A percentile compares a stretch with the other conserved stretches of the same genome.
Evolutionary conservation across 2,888 invertebrate genomes (phyloP).

Genomic region (Morpho helenor): DNA sequence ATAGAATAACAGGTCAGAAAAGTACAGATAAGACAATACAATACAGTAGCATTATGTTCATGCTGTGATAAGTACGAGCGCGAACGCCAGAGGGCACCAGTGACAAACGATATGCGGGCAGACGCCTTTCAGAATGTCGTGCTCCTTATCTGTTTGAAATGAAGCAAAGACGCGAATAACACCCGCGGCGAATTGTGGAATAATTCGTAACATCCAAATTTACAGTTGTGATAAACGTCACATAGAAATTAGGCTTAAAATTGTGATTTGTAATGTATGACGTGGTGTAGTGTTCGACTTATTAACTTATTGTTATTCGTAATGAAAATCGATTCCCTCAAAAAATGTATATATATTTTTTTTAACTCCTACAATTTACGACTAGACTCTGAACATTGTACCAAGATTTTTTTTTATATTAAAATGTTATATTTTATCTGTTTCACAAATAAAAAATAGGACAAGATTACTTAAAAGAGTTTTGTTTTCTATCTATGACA

Average conservation of each 20-base stretch:
- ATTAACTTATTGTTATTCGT: too few species aligned
- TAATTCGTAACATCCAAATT: conserved; percentile 15
- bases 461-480: too few species aligned
- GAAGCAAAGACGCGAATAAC: conserved; percentile 17
- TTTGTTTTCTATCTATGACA: too few species aligned
- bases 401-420: too few species aligned
- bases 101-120: conserved; percentile 74
- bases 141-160: conserved; percentile 18
- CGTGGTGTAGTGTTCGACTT: too few species aligned
- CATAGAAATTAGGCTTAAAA: not conserved
- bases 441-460: too few species aligned
- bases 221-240: conserved; percentile 8
- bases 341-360: too few species aligned
- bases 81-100: conserved; percentile 39
- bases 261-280: too few species aligned
- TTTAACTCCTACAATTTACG: too few species aligned
- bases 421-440: too few species aligned
- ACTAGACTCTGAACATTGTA: too few species aligned
- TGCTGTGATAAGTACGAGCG: conserved; percentile 24
- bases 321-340: too few species aligned
- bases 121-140: conserved; percentile 36
- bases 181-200: conserved; percentile 12
- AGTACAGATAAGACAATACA: conserved; percentile 23
- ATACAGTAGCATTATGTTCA: conserved; percentile 21
- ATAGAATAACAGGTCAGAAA: conserved; percentile 19